phyloP scores from a whole-genome alignment of 2,888 invertebrate genomes.

The Athalia cordata region DNA sequence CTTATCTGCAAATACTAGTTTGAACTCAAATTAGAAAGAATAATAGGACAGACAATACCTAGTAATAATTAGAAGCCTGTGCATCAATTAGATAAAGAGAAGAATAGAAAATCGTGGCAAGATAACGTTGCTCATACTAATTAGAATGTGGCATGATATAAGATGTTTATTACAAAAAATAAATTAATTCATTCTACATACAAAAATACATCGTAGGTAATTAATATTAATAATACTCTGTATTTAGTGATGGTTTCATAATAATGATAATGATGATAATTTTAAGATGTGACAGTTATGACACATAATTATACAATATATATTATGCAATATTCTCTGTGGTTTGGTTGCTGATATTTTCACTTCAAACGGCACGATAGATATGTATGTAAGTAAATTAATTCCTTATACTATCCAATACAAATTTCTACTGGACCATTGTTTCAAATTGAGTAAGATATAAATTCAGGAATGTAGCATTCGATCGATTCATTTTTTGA shows the following conservation, averaged over 20 bases:
- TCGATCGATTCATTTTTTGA: background rate
- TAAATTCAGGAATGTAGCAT: conserved; percentile 7
- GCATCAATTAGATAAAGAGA: background rate
- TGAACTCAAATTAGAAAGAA: background rate
- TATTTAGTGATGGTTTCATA: conserved; percentile 65
- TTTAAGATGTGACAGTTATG: conserved; percentile 51
- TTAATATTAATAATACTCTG: conserved; percentile 70
- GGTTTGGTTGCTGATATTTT: conserved; percentile 19
- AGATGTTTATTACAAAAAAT: conserved; percentile 69
- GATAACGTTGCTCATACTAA: conserved; percentile 6
- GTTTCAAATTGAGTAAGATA: conserved; percentile 8
- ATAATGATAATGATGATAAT: conserved; percentile 51
- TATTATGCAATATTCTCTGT: conserved; percentile 48
- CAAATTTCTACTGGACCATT: background rate
- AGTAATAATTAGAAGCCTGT: background rate
- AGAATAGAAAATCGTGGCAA: background rate
- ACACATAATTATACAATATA: conserved; percentile 54
- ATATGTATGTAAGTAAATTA: background rate
- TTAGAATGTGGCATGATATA: conserved; percentile 52
- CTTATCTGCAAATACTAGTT: background rate
- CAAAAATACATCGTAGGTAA: conserved; percentile 68
- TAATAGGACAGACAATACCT: background rate
- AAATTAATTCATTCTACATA: conserved; percentile 70
- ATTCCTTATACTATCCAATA: background rate
- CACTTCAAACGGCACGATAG: conserved; percentile 40